Conservation (phyloP, 2,797 vertebrate genomes). For the Poecilia picta region DNA sequence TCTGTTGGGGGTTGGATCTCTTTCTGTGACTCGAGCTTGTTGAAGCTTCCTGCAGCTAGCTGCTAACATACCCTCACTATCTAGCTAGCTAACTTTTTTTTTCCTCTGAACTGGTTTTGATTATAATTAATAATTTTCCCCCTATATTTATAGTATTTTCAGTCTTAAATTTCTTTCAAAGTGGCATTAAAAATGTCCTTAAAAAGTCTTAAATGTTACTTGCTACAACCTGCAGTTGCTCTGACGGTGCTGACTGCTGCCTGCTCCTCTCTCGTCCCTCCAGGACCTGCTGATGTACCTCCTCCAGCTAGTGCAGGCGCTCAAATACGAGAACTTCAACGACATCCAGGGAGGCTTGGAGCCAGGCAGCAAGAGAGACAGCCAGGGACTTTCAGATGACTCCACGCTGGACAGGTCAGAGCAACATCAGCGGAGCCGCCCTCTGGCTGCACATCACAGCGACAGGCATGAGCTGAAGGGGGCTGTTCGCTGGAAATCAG, state of each 20-base stretch:
- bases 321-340: conserved; percentile 97
- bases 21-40: no score
- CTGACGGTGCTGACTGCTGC: neutral
- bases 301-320: conserved; percentile 94
- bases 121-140: no score
- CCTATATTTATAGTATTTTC: no score
- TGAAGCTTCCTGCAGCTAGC: no score
- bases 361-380: conserved; percentile 89
- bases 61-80: no score
- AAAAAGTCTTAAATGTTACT: no score
- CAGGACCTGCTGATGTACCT: conserved; percentile 98
- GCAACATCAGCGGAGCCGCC: conserved; percentile 21
- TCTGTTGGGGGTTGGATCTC: no score
- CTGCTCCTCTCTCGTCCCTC: neutral
- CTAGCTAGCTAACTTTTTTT: no score
- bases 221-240: no score
- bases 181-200: no score
- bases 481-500: neutral
- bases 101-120: no score
- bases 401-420: conserved; percentile 87
- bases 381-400: conserved; percentile 89
- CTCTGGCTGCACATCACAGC: conserved; percentile 19
- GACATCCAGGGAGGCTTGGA: conserved; percentile 95
- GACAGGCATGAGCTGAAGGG: neutral
- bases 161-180: no score